Conservation (phyloP, 1,140 invertebrate species). For the Drosophila pseudoananassae region DNA sequence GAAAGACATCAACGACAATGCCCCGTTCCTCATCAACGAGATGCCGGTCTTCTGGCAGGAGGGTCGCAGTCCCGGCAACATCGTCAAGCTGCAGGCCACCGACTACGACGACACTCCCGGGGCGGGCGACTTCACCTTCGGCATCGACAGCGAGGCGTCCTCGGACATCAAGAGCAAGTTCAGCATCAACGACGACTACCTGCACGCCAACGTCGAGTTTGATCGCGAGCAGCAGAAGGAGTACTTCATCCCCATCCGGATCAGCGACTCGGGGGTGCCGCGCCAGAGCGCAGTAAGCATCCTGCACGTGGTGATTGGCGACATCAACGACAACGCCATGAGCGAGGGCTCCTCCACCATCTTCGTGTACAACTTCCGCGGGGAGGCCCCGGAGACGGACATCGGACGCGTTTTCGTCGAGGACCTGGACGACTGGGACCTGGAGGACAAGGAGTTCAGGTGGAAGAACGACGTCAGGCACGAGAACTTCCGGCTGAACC, state of each 20-base stretch:
- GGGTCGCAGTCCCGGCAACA: slow-evolving; percentile 88
- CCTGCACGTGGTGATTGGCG: slow-evolving; percentile 94
- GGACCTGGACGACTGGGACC: slow-evolving; percentile 97
- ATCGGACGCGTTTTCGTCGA: slow-evolving; percentile 96
- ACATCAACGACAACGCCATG: slow-evolving; percentile 95
- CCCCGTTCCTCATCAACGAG: slow-evolving; percentile 92
- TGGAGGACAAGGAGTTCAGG: slow-evolving; percentile 93
- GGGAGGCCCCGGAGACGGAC: slow-evolving; percentile 89
- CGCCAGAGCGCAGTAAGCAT: slow-evolving; percentile 90
- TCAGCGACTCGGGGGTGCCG: slow-evolving; percentile 92
- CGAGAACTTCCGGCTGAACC: slow-evolving; percentile 88
- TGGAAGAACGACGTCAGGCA: slow-evolving; percentile 86
- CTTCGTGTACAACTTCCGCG: slow-evolving; percentile 96
- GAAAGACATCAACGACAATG: slow-evolving; percentile 95
- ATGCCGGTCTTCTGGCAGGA: slow-evolving; percentile 93
- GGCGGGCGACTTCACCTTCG: slow-evolving; percentile 89
- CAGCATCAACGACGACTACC: slow-evolving; percentile 85
- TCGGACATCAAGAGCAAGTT: slow-evolving; percentile 90
- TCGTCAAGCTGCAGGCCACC: slow-evolving; percentile 89
- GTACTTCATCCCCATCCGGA: slow-evolving; percentile 94
- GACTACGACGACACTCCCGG: slow-evolving; percentile 92
- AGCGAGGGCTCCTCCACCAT: slow-evolving; percentile 92
- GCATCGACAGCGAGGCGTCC: slow-evolving; percentile 88
- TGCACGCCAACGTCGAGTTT: slow-evolving; percentile 89
- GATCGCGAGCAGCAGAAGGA: slow-evolving; percentile 95